A percentile compares a stretch with the other conserved stretches of the same genome.
Conservation (phyloP, 2,113 vertebrate genomes). For the Seriola aureovittata region DNA sequence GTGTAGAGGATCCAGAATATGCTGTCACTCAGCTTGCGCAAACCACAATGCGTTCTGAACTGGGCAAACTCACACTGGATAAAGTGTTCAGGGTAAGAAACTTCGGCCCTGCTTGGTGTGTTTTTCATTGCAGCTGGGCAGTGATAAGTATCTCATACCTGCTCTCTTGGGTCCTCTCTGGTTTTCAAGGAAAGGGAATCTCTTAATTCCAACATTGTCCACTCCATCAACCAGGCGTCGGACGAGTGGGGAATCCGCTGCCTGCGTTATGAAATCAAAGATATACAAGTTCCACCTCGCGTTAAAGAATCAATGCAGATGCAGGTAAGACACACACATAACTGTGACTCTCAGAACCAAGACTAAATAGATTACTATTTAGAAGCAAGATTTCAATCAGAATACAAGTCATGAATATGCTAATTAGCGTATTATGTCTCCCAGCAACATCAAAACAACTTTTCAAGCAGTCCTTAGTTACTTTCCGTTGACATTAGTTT, state of each 20-base stretch:
- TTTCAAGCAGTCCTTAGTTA: too few species aligned
- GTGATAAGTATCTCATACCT: slow-evolving; percentile 2
- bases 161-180: not conserved
- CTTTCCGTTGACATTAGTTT: too few species aligned
- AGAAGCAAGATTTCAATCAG: too few species aligned
- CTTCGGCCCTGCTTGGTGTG: not conserved
- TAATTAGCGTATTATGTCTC: too few species aligned
- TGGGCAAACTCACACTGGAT: slow-evolving; percentile 91
- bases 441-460: too few species aligned
- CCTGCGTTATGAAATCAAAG: slow-evolving; percentile 93
- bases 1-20: slow-evolving; percentile 92
- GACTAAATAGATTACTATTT: too few species aligned
- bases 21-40: slow-evolving; percentile 92
- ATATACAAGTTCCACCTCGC: slow-evolving; percentile 90
- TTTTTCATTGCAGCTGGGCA: not conserved
- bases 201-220: slow-evolving; percentile 89
- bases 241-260: slow-evolving; percentile 93
- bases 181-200: slow-evolving; percentile 87
- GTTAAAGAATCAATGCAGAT: slow-evolving; percentile 95
- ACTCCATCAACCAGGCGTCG: slow-evolving; percentile 91
- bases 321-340: slow-evolving; percentile 84
- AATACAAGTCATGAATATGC: too few species aligned
- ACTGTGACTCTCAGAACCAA: not conserved
- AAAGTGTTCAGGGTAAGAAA: slow-evolving; percentile 89
- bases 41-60: slow-evolving; percentile 93